These are phyloP conservation scores for Euzetes globulus DNA, from an alignment of 2,888 invertebrate species.

Conservation along the genomic window DNA sequence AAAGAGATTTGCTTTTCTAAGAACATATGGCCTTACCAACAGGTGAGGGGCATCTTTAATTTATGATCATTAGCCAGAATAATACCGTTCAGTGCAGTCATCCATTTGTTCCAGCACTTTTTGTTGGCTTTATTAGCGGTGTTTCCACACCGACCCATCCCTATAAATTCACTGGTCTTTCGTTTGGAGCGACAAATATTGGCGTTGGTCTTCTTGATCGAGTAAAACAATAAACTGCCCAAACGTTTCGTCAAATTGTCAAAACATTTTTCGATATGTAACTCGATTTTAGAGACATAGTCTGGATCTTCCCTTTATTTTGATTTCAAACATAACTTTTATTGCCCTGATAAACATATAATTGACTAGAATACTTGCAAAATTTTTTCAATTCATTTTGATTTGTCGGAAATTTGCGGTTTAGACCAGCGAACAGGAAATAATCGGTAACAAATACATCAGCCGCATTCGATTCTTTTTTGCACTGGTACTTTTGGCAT, in stretches of 20 bases:
- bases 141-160: not conserved
- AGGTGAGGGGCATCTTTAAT: not conserved
- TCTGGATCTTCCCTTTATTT: too few relatives aligned
- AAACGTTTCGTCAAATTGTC: not conserved
- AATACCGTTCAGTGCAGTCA: not conserved
- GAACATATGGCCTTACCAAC: not conserved
- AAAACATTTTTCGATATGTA: not conserved
- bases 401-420: too few relatives aligned
- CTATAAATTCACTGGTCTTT: not conserved
- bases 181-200: not conserved
- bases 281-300: too few relatives aligned
- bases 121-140: not conserved
- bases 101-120: not conserved
- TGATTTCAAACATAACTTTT: too few relatives aligned
- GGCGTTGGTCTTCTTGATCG: not conserved
- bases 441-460: too few relatives aligned
- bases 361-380: too few relatives aligned
- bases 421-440: too few relatives aligned
- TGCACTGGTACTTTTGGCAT: too few relatives aligned
- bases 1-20: not conserved
- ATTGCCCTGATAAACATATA: too few relatives aligned
- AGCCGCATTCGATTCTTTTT: too few relatives aligned
- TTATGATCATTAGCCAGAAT: not conserved
- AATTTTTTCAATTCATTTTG: too few relatives aligned
- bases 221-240: not conserved